Percentiles rank a stretch among this genome's conserved stretches.
These are phyloP conservation scores for Tauraco hartlaubi DNA, from an alignment of 2,797 vertebrate species.

Conservation along the genomic window DNA sequence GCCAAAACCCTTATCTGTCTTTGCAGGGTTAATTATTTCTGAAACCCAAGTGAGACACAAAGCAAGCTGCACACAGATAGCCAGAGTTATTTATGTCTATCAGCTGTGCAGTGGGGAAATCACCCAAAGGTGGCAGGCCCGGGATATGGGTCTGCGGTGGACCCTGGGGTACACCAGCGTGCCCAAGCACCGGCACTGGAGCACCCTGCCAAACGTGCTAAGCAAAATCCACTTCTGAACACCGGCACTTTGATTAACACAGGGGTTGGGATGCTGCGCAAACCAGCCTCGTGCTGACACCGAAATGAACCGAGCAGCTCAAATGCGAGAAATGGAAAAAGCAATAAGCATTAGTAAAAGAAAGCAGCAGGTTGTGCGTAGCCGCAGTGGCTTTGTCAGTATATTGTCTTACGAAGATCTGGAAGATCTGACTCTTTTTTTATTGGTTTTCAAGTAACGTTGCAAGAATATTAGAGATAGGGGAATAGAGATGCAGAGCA, in stretches of 20 bases:
- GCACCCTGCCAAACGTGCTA: not conserved
- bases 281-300: not conserved
- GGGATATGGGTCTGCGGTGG: not conserved
- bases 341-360: not conserved
- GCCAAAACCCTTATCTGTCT: not conserved
- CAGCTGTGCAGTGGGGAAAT: not conserved
- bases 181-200: not conserved
- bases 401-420: not conserved
- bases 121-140: not conserved
- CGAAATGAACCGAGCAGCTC: not conserved
- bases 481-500: not conserved
- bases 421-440: not conserved
- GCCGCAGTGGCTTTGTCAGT: not conserved
- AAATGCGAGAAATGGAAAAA: not conserved
- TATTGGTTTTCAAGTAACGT: not conserved
- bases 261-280: not conserved
- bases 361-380: not conserved
- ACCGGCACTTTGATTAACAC: not conserved
- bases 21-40: not conserved
- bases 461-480: not conserved
- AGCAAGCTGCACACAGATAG: not conserved
- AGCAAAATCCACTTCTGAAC: not conserved
- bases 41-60: not conserved
- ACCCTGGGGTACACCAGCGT: not conserved
- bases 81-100: no score